Percentiles rank a stretch among this genome's conserved stretches.
Conservation (phyloP, 2,797 vertebrate species). For the Myripristis murdjan region DNA sequence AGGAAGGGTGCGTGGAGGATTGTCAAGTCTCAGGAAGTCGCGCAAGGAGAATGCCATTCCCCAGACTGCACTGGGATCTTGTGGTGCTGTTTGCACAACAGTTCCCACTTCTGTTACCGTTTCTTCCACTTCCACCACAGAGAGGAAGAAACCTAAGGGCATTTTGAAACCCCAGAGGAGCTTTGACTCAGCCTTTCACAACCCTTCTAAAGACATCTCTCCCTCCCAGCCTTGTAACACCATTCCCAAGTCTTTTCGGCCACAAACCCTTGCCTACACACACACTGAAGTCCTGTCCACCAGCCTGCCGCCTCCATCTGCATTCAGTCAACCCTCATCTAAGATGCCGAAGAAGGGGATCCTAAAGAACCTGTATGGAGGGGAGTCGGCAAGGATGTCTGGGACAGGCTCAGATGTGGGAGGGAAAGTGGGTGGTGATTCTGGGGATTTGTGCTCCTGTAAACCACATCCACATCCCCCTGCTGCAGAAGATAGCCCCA, state of each 20-base stretch:
- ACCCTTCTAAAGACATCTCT: constrained; percentile 55
- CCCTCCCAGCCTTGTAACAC: constrained; percentile 44
- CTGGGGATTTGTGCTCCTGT: constrained; percentile 34
- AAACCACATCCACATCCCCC: constrained; percentile 40
- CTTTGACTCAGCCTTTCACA: constrained; percentile 80
- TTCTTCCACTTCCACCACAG: constrained; percentile 50
- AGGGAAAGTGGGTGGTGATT: constrained; percentile 25
- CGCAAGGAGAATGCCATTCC: constrained; percentile 87
- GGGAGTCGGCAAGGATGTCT: constrained; percentile 73
- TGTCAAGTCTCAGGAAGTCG: constrained; percentile 84
- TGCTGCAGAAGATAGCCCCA: constrained; percentile 61
- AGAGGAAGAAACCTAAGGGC: constrained; percentile 85
- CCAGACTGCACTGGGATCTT: constrained; percentile 66
- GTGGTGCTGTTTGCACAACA: constrained; percentile 37
- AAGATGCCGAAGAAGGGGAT: constrained; percentile 91
- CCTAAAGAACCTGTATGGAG: constrained; percentile 86
- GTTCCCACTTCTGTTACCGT: constrained; percentile 36
- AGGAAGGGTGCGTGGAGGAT: constrained; percentile 45
- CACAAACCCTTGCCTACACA: constrained; percentile 42
- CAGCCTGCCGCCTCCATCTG: constrained; percentile 55
- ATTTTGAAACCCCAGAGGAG: constrained; percentile 87
- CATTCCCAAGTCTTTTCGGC: constrained; percentile 39
- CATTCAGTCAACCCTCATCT: constrained; percentile 79
- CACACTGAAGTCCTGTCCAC: constrained; percentile 46
- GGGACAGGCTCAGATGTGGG: constrained; percentile 6